A percentile compares a stretch with the other conserved stretches of the same genome.
Conservation (phyloP, 2,113 vertebrate genomes). For the Gnathonemus longibarbis region DNA sequence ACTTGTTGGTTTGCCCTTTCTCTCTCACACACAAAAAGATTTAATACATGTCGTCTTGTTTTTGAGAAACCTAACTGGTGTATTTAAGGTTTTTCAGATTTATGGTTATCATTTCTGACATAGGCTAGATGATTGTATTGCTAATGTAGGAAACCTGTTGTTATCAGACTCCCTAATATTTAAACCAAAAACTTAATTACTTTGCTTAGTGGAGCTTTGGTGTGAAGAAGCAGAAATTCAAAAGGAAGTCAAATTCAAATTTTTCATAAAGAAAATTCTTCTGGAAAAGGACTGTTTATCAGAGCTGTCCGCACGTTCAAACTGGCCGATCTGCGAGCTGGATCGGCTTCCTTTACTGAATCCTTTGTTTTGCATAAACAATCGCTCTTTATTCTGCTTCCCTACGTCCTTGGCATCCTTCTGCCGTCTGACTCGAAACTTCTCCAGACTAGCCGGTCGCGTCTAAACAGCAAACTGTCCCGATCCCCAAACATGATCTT, state of each 20-base stretch:
- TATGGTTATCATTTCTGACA: not conserved
- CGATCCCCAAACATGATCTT: slow-evolving; percentile 42
- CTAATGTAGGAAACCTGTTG: not conserved
- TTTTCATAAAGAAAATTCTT: not conserved
- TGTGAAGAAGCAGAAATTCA: not conserved
- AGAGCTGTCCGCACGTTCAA: slow-evolving; percentile 56
- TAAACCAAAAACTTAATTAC: not conserved
- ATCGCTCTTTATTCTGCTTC: slow-evolving; percentile 55
- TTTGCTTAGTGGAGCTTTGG: not conserved
- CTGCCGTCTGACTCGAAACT: slow-evolving; percentile 57
- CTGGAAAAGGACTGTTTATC: not conserved
- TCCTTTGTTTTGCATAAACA: slow-evolving; percentile 66
- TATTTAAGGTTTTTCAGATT: not conserved
- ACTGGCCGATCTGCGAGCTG: slow-evolving; percentile 53
- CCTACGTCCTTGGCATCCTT: slow-evolving; percentile 55
- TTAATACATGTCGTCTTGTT: not conserved
- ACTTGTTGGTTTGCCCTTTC: not conserved
- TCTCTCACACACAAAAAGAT: not conserved
- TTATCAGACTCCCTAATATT: not conserved
- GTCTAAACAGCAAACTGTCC: slow-evolving; percentile 53
- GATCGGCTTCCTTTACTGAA: slow-evolving; percentile 48
- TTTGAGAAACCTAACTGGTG: not conserved
- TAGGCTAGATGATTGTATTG: not conserved
- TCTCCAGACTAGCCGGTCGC: slow-evolving; percentile 43
- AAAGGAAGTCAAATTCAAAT: not conserved